Conservation (phyloP, 92 coral and sea anemone species). For the Heteractis magnifica region DNA sequence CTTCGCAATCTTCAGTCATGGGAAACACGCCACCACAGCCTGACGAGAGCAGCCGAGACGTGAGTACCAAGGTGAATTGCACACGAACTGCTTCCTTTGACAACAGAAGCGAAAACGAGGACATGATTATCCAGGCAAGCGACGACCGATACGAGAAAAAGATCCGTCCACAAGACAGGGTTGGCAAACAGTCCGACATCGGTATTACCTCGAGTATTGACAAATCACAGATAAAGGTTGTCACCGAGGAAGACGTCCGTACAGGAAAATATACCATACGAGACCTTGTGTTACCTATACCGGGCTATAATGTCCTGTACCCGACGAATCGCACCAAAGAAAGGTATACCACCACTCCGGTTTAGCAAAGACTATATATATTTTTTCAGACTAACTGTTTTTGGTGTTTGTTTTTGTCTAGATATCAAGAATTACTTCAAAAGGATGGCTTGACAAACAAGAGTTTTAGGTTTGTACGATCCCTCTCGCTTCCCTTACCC, state of each 20-base stretch:
- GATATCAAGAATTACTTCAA: slow-evolving; percentile 59
- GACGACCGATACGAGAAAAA: not conserved
- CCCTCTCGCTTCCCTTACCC: no score
- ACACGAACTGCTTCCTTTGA: not conserved
- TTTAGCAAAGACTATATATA: not conserved
- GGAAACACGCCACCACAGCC: not conserved
- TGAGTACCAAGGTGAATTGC: not conserved
- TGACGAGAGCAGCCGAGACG: not conserved
- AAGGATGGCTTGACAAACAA: slow-evolving; percentile 49
- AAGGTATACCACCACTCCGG: slow-evolving; percentile 11
- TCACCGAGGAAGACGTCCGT: slow-evolving; percentile 41
- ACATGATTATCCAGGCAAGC: not conserved
- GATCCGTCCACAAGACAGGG: not conserved
- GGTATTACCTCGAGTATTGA: not conserved
- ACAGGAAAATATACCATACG: slow-evolving; percentile 43
- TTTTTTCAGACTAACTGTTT: not conserved
- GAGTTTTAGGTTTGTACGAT: slow-evolving; percentile 55
- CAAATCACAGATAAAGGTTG: slow-evolving; percentile 40
- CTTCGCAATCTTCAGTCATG: not conserved
- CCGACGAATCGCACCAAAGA: slow-evolving; percentile 65
- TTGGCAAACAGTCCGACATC: not conserved
- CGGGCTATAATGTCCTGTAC: slow-evolving; percentile 62
- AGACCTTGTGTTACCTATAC: slow-evolving; percentile 76
- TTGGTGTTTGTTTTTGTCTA: not conserved
- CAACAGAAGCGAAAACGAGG: not conserved